phyloP scores from a whole-genome alignment of 2,113 vertebrate species.

The Hippolais icterina region DNA sequence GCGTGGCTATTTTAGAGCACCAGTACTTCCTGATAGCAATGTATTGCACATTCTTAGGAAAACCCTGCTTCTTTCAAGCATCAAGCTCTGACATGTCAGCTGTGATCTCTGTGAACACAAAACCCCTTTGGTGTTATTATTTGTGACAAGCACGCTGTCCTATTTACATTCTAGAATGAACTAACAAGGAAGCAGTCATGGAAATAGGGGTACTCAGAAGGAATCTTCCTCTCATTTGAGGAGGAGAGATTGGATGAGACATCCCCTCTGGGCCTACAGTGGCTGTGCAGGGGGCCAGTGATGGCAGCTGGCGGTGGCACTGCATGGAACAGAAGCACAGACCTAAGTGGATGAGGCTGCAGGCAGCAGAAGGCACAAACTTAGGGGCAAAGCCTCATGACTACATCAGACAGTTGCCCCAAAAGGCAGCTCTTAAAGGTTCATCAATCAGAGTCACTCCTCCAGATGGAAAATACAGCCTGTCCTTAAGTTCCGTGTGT shows the following conservation, averaged over 20 bases:
- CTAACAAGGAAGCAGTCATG: background rate
- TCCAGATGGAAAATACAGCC: background rate
- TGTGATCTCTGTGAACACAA: background rate
- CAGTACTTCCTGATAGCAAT: background rate
- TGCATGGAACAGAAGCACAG: accelerated
- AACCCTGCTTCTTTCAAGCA: background rate
- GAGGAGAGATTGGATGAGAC: background rate
- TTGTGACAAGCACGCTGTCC: background rate
- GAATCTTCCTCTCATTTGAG: background rate
- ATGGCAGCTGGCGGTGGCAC: accelerated
- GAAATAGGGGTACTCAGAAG: background rate
- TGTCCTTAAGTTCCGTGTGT: background rate
- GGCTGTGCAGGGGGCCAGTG: background rate
- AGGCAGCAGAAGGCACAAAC: background rate
- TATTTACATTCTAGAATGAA: background rate
- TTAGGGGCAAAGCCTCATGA: background rate
- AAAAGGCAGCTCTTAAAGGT: background rate
- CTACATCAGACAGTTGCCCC: background rate
- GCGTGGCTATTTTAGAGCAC: background rate
- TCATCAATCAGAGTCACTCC: background rate
- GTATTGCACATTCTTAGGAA: background rate
- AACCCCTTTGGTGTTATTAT: background rate
- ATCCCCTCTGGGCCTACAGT: background rate
- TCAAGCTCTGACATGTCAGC: background rate
- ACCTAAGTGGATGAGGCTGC: background rate